Evolutionary conservation across 2,113 vertebrate genomes (phyloP).

Genomic region (Sitta europaea): DNA sequence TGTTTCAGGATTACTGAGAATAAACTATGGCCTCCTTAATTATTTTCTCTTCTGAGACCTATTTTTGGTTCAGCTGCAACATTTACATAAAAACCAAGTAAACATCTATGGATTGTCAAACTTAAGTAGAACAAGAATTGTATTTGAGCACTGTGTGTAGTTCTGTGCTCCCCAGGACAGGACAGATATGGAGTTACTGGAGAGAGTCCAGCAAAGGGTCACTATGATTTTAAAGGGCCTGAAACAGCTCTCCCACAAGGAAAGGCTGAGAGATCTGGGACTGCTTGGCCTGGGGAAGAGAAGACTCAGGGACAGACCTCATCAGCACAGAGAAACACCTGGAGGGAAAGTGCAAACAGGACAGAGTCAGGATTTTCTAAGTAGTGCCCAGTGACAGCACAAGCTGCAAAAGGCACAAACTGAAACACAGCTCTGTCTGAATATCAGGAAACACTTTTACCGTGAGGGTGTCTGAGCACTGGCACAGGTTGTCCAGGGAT

Average conservation of each 20-base stretch:
- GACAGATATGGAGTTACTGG: background rate
- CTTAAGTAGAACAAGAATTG: background rate
- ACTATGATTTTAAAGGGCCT: background rate
- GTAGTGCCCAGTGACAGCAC: background rate
- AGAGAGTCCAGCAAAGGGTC: background rate
- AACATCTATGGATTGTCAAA: background rate
- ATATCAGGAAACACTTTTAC: background rate
- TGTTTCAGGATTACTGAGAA: background rate
- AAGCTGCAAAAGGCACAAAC: background rate
- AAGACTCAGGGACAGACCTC: background rate
- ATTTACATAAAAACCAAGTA: background rate
- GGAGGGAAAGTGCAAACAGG: background rate
- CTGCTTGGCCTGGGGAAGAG: background rate
- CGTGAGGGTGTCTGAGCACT: background rate
- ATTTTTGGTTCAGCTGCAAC: background rate
- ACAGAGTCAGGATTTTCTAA: background rate
- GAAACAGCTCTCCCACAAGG: background rate
- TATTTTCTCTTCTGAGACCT: slow-evolving; percentile 36
- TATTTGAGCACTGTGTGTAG: background rate
- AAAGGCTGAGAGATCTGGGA: background rate
- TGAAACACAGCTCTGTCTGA: background rate
- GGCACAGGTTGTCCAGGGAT: background rate
- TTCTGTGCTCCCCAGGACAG: background rate
- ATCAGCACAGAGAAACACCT: background rate
- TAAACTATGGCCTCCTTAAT: background rate